Conservation (phyloP, 2,888 invertebrate genomes). For the Oligia fasciuncula region DNA sequence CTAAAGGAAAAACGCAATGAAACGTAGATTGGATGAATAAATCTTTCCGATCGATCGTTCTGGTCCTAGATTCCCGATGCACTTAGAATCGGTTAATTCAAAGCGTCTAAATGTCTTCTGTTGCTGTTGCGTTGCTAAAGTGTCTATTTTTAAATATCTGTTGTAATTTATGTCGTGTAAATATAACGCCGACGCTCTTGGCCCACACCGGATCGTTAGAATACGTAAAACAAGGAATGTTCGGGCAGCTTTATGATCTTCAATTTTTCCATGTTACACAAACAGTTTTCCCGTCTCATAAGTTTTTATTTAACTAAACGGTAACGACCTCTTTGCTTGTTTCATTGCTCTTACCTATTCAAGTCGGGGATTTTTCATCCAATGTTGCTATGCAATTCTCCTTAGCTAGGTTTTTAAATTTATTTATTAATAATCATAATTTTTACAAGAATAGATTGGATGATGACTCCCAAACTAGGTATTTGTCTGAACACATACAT, state of each 20-base stretch:
- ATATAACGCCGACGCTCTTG: conserved; percentile 57
- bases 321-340: neutral
- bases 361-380: neutral
- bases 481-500: neutral
- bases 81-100: conserved; percentile 45
- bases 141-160: conserved; percentile 59
- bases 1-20: conserved; percentile 46
- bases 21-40: conserved; percentile 54
- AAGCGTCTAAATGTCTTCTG: conserved; percentile 41
- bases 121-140: conserved; percentile 48
- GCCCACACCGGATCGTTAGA: conserved; percentile 42
- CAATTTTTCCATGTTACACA: conserved; percentile 15
- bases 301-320: neutral
- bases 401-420: neutral
- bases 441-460: neutral
- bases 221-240: conserved; percentile 56
- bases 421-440: neutral
- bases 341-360: neutral
- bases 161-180: conserved; percentile 64
- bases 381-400: conserved; percentile 1
- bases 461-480: neutral
- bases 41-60: conserved; percentile 28
- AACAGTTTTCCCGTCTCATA: neutral
- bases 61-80: conserved; percentile 54
- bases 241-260: conserved; percentile 39